These are phyloP conservation scores for Trematomus bernacchii DNA, from an alignment of 2,797 vertebrate species.

Conservation along the genomic window DNA sequence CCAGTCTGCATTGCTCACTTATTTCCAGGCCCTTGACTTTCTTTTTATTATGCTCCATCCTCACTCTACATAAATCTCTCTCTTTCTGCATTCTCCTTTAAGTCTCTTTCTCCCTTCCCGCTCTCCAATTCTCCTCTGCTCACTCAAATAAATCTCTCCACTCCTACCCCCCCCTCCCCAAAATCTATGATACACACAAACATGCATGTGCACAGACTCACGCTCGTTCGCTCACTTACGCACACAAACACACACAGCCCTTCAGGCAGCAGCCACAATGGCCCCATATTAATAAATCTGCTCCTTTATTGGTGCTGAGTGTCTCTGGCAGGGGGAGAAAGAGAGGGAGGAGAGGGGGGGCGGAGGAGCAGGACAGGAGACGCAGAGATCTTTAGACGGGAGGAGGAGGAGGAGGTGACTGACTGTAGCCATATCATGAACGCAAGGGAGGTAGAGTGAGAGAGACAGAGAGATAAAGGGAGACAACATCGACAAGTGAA, in stretches of 20 bases:
- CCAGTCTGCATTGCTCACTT: slow-evolving; percentile 51
- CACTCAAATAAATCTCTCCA: slow-evolving; percentile 77
- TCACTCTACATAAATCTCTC: slow-evolving; percentile 70
- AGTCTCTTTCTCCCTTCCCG: slow-evolving; percentile 53
- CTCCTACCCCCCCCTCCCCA: slow-evolving; percentile 15
- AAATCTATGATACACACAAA: slow-evolving; percentile 73
- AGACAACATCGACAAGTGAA: slow-evolving; percentile 37
- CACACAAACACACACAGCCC: slow-evolving; percentile 76
- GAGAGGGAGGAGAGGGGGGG: slow-evolving; percentile 46
- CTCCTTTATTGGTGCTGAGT: slow-evolving; percentile 89
- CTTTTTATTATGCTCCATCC: slow-evolving; percentile 73
- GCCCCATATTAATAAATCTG: slow-evolving; percentile 89
- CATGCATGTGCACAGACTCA: slow-evolving; percentile 66
- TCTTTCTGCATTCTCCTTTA: slow-evolving; percentile 62
- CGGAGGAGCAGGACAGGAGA: slow-evolving; percentile 62
- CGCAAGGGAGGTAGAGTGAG: slow-evolving; percentile 59
- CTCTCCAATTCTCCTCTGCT: slow-evolving; percentile 80
- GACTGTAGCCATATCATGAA: slow-evolving; percentile 75
- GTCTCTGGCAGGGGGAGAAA: slow-evolving; percentile 76
- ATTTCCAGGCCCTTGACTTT: slow-evolving; percentile 61
- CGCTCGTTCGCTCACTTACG: slow-evolving; percentile 40
- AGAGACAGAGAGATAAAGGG: slow-evolving; percentile 47
- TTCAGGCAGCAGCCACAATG: slow-evolving; percentile 84
- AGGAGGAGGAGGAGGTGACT: slow-evolving; percentile 66
- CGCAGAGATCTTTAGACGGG: slow-evolving; percentile 62